phyloP scores from a whole-genome alignment of 2,113 vertebrate genomes.

The Hippocampus guttulatus region DNA sequence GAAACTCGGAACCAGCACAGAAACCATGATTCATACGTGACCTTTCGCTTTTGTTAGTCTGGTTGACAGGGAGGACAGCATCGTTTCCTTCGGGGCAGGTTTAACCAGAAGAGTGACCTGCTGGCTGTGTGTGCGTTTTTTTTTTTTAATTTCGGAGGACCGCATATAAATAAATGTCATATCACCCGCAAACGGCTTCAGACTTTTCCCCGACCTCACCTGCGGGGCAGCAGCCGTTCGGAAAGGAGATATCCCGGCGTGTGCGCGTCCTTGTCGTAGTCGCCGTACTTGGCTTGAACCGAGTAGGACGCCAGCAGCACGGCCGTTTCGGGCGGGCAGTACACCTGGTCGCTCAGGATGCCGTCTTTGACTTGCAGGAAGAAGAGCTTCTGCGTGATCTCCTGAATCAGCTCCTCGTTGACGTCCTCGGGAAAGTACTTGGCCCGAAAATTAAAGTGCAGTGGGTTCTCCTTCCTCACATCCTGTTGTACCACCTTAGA shows the following conservation, averaged over 20 bases:
- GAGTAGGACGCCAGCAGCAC: conserved; percentile 94
- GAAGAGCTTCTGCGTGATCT: conserved; percentile 94
- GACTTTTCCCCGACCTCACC: conserved; percentile 68
- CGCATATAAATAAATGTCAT: background rate
- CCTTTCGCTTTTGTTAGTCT: conserved; percentile 6
- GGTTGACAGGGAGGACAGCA: background rate
- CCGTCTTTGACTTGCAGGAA: conserved; percentile 93
- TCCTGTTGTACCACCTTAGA: conserved; percentile 88
- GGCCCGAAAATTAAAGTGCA: conserved; percentile 91
- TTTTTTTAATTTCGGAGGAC: background rate
- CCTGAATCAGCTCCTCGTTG: conserved; percentile 90
- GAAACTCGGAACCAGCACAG: background rate
- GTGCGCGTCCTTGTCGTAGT: conserved; percentile 83
- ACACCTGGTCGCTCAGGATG: conserved; percentile 89
- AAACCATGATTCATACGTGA: background rate
- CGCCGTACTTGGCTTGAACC: conserved; percentile 93
- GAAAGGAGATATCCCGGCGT: conserved; percentile 84
- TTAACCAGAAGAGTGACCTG: background rate
- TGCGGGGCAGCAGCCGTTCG: conserved; percentile 86
- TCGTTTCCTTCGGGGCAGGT: conserved; percentile 10
- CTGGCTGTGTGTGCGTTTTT: background rate
- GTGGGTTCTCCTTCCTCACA: conserved; percentile 86
- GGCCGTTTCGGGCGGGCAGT: conserved; percentile 93
- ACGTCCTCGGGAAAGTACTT: conserved; percentile 97
- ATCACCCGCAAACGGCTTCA: background rate